Base-by-base conservation (phyloP, 1,140 invertebrate genomes). In the Zeugodacus cucurbitae region DNA sequence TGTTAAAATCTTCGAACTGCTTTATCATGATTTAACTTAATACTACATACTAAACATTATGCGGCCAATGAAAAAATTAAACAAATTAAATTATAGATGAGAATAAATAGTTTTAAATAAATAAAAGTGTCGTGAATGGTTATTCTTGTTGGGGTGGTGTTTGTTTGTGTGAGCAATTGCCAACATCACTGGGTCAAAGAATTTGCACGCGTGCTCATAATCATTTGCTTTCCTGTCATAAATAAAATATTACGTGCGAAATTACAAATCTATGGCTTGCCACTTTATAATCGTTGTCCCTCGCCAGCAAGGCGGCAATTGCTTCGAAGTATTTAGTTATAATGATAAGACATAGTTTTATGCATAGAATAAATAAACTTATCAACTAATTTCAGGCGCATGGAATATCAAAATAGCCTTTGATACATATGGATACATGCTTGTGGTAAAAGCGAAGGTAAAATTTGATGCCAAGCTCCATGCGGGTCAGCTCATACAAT, bases 251-350 rank as follows among this genome's bases (percentile, higher is more conserved):
- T 70, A 14, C 59, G 3, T 22, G 34, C 3, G 34, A 6, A 34
- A 6, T 2, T 17, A 11, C 29, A 29, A 67, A 74, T 74, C 34
- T 74, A 74, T 20, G 20, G 32, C 32, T 20, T 41, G 34, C 2
- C 11, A 26, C 29, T 29, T 11, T 2, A 32, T 67, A 17, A 32
- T 67, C 34, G 67, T 37, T 41, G 32, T 37, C 91, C 92, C 90
- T 93, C 91, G 92, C 90, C 92, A 93, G 92, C 92, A 93, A 93
- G 92, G 92, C 88, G 92, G 89, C 92, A 93, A 93, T 93, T 92
- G 90, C 89, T 86, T 58, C 57, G 14, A 44, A 67, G 48, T 86
- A 82, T 87, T 82, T 88, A 44, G 44, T 48, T 17, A 22, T 82
- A 82, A 82, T 82, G 74, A 29, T 48, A 41, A 82, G 41, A 82